Evolutionary conservation across 2,113 vertebrate species (phyloP).

Genomic region (Cephalopterus ornatus): DNA sequence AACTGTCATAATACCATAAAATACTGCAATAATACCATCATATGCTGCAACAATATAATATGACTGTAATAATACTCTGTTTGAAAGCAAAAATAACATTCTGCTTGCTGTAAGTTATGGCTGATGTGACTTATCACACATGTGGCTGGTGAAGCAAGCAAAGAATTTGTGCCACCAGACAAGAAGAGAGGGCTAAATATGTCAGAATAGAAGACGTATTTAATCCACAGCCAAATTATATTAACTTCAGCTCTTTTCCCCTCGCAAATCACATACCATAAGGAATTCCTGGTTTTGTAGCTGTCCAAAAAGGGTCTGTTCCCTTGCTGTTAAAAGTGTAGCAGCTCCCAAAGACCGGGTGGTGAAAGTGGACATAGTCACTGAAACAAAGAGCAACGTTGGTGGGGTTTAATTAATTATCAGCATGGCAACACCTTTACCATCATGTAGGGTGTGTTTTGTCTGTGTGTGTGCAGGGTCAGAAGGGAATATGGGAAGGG

Average conservation of each 20-base stretch:
- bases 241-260: neutral
- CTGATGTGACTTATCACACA: neutral
- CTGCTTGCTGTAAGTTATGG: neutral
- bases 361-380: slow-evolving; percentile 56
- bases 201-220: neutral
- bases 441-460: neutral
- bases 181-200: neutral
- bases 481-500: neutral
- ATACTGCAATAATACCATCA: neutral
- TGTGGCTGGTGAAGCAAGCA: neutral
- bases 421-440: fast-evolving
- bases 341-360: slow-evolving; percentile 71
- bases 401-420: fast-evolving
- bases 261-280: slow-evolving; percentile 9
- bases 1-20: neutral
- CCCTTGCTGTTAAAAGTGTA: slow-evolving; percentile 70
- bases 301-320: slow-evolving; percentile 28
- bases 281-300: slow-evolving; percentile 37
- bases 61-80: neutral
- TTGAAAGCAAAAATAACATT: neutral
- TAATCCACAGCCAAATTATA: neutral
- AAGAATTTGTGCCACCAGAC: neutral
- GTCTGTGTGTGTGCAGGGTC: neutral
- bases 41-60: neutral
- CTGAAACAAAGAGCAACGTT: slow-evolving; percentile 24